Evolutionary conservation across 1,140 invertebrate genomes (phyloP), one percentile per base, ranked within the genome.

Genomic region (Diachasmimorpha longicaudata): DNA sequence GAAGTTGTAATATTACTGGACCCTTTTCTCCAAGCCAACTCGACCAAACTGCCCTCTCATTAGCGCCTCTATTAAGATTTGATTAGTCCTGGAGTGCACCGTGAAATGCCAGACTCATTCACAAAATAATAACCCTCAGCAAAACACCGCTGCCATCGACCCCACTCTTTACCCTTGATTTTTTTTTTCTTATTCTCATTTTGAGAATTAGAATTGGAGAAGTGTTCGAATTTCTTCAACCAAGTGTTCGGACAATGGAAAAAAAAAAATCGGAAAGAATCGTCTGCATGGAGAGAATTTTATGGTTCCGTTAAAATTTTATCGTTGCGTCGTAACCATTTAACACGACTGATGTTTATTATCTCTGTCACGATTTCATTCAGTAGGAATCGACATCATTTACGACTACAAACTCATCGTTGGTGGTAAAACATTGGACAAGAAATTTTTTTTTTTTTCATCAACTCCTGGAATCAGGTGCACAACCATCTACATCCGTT

Each of bases 61-160:
- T 87, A 88, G 81, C 85, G 81, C 78, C 82, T 82, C 84, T 85
- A 86, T 87, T 84, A 87, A 85, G 81, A 85, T 87, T 87, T 87
- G 82, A 86, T 87, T 86, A 84, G 82, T 83, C 80, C 73, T 81
- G 80, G 81, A 44, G 42, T 71, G 74, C 75, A 81, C 77, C 79
- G 79, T 82, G 81, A 85, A 85, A 84, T 79, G 79, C 58, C 78
- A 78, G 79, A 77, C 79, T 76, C 79, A 82, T 84, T 85, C 80
- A 70, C 75, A 72, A 82, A 84, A 84, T 84, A 85, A 85, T 79
- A 84, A 82, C 74, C 80, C 80, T 79, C 19, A 19, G 58, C 39
- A 63, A 25, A 63, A 63, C 23, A 63, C 58, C 58, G 23, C 58
- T 63, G 58, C 58, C 58, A 63, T 63, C 23, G 58, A 63, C 21